Base-by-base conservation (phyloP, 2,113 vertebrate species). In the Thoracochromis brauschi region DNA sequence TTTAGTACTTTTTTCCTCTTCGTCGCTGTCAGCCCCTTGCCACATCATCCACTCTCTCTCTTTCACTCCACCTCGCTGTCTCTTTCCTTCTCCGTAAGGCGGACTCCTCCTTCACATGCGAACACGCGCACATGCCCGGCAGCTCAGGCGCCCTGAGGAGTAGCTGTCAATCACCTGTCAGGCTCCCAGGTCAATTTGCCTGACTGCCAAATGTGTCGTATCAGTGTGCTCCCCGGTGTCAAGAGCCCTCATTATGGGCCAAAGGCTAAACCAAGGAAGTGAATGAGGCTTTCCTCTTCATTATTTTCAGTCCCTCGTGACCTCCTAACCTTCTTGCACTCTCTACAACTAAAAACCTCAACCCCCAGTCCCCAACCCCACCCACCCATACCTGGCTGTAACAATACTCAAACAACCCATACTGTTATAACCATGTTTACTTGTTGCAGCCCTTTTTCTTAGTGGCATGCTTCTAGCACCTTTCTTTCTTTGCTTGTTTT, bases 261-360 rank as follows among this genome's bases (percentile, higher is more conserved):
- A 96, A 95, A 96, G 95, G 95, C 93, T 96, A 96, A 96, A 96
- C 95, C 93, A 95, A 96, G 95, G 94, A 94, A 96, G 92, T 94
- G 90, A 90, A 92, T 81, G 79, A 93, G 91, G 88, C 93, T 93
- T 94, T 93, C 88, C 93, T 89, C 92, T 95, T 94, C 91, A 94
- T 95, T 95, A 93, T 94, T 93, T 91, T 58, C 88, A 91, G 40
- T 94, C 93, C 95, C 93, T 82, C 38, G 9, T 93, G 93, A 95
- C 94, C 91, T 87, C 86, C 88, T 82, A 85, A 93, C 93, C 91
- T 91, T 33, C 57, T 47, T 40, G 29, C 73, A 31, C 73, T 51
- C 73, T 51, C 73, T 51, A 31, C 24, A 86, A 31, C 38, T 54
- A 60, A 68, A 80, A 47, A 4, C 55, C 82, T 55, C 24, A 35